Base-by-base conservation (phyloP, 2,888 invertebrate genomes). In the Leptinotarsa juncta region DNA sequence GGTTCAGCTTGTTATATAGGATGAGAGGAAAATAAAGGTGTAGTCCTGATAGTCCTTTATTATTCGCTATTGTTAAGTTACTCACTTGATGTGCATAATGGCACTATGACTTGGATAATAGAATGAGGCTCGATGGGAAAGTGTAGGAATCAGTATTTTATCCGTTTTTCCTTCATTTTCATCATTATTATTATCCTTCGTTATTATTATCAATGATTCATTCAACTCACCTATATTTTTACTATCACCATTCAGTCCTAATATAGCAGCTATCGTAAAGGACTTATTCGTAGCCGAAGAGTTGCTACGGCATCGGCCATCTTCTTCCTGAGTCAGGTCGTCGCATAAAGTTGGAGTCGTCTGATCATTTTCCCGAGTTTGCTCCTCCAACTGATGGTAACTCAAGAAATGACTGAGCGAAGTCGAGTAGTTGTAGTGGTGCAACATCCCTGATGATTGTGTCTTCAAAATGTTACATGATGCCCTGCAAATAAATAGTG, bases 191-290 rank as follows among this genome's bases (percentile, higher is more conserved):
- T 26, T 4, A 26, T 32, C 5, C 32, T 32, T 32, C 1, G 32
- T 1, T 32, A 32, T 32, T 32, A 0, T 5, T 7, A 7, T 1
- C 7, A 32, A 42, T 42, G 42, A 42, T 42, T 3, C 10, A 10
- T 42, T 42, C 10, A 42, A 71, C 79, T 80, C 73, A 82, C 82
- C 81, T 62, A 81, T 70, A 77, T 81, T 79, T 69, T 78, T 78
- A 65, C 67, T 74, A 77, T 86, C 85, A 80, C 83, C 88, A 73
- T 93, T 92, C 78, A 95, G 68, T 66, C 83, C 96, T 82, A 96
- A 91, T 83, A 96, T 96, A 78, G 96, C 95, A 78, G 96, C 96
- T 81, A 96, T 96, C 32, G 96, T 96, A 83, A 96, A 96, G 7
- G 95, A 95, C 78, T 88, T 87, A 77, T 84, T 87, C 66, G 79